Evolutionary conservation across 2,888 invertebrate genomes (phyloP), one percentile per base, ranked within the genome.

Genomic region (Eristalis arbustorum): DNA sequence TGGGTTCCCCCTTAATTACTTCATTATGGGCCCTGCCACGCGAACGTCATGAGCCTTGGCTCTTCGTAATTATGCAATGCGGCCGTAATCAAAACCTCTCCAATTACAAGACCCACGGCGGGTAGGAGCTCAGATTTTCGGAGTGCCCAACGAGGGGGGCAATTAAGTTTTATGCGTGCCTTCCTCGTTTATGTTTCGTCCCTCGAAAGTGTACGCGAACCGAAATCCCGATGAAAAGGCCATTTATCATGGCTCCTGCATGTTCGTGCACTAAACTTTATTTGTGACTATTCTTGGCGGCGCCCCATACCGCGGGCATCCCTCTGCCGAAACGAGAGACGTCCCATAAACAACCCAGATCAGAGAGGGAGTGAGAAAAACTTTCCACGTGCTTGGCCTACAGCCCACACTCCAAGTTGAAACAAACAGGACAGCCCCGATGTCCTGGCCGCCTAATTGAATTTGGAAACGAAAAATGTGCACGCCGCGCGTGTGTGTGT

Each of bases 151-250:
- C 62, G 40, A 40, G n/a, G 28, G n/a, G 0, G 80, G 66, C 40
- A 73, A 23, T 80, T 67, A 83, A 73, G 40, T 76, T 62, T 63
- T 64, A 68, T 68, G 73, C 78, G 83, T 83, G 83, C 68, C n/a
- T 78, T 40, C 13, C 34, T 67, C 40, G 57, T 77, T 83, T 67
- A 78, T 73, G 78, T 42, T n/a, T n/a, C 78, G 67, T 57, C 64
- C 68, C 63, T 73, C 68, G 11, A 73, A 73, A 59, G 63, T 73
- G 72, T n/a, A 73, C 49, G 37, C 31, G 59, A 22, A 75, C 63
- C n/a, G n/a, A n/a, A n/a, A 23, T 34, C 61, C 67, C 34, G 31
- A 59, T 25, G 62, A 68, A 56, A 42, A 75, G 59, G 49, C 25
- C 61, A 68, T 76, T 76, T 18, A 62, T 76, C 76, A 49, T 76